phyloP scores from a whole-genome alignment of 2,113 vertebrate genomes.

The Syrmaticus mikado region DNA sequence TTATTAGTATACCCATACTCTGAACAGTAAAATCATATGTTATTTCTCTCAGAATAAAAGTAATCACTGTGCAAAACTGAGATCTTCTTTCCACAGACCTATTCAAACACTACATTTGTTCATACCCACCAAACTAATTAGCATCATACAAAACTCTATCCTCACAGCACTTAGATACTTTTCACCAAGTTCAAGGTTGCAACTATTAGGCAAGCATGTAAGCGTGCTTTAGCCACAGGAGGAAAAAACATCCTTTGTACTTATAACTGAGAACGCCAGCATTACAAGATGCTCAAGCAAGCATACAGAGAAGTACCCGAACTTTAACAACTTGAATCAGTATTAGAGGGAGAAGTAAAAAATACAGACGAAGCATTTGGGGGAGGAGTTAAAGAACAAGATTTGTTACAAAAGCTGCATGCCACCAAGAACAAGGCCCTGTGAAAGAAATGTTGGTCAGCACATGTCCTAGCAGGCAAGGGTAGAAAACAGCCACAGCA shows the following conservation, averaged over 20 bases:
- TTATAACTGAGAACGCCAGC: neutral
- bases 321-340: neutral
- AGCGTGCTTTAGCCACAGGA: neutral
- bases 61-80: neutral
- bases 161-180: neutral
- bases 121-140: neutral
- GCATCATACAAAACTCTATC: no score
- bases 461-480: neutral
- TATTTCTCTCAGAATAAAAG: neutral
- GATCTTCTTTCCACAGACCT: neutral
- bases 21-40: neutral
- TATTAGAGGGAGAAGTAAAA: neutral
- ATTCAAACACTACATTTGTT: neutral
- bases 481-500: neutral
- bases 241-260: fast-evolving
- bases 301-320: neutral
- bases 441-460: neutral
- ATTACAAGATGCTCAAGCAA: neutral
- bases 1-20: neutral
- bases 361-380: neutral
- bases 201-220: fast-evolving
- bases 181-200: neutral
- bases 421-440: neutral
- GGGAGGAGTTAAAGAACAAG: neutral
- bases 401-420: neutral